Evolutionary conservation across 37 sponge, comb jelly and placozoan genomes (phyloP), one percentile per base, ranked within the genome.

Genomic region (Cladorhizidae sp.): DNA sequence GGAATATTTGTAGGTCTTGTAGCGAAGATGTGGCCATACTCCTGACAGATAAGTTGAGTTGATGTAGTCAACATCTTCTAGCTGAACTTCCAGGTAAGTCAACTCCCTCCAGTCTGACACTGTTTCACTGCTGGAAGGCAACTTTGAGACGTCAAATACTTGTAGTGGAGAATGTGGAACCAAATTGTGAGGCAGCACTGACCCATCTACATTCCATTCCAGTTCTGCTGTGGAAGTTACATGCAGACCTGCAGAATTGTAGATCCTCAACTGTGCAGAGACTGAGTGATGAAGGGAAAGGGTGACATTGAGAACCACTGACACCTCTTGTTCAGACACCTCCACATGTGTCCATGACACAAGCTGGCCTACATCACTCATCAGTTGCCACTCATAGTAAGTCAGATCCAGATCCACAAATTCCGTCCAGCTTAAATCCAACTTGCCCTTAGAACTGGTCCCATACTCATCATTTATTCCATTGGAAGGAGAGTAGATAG

Each of bases 11-110:
- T 87, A 91, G 25, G 20, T 22, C n/a, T 20, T 69, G 68, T 80
- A 91, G 15, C 92, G 73, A 29, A 91, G 80, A 17, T 20, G 11
- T 12, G 92, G 84, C 92, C 92, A 91, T 2, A 65, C 70, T 51
- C 81, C 92, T 52, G 87, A 71, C n/a, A 91, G 75, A 7, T 79
- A 69, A 37, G 40, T 26, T 7, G 83, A 78, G 15, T 40, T 14
- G 1, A 80, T 55, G 57, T 91, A 87, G 43, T 91, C 88, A 17
- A 87, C 37, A 22, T 91, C 92, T 12, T 20, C 42, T 14, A 36
- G 29, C 33, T 64, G 40, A 20, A n/a, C 36, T 23, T 23, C 80
- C 21, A 32, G 21, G 42, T 75, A 43, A 57, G 75, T 77, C 38
- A 77, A n/a, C 55, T 87, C 58, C 29, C 67, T 76, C 75, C 81